Evolutionary conservation across 1,140 invertebrate genomes (phyloP), one percentile per base, ranked within the genome.

Genomic region (Drosophila varians): DNA sequence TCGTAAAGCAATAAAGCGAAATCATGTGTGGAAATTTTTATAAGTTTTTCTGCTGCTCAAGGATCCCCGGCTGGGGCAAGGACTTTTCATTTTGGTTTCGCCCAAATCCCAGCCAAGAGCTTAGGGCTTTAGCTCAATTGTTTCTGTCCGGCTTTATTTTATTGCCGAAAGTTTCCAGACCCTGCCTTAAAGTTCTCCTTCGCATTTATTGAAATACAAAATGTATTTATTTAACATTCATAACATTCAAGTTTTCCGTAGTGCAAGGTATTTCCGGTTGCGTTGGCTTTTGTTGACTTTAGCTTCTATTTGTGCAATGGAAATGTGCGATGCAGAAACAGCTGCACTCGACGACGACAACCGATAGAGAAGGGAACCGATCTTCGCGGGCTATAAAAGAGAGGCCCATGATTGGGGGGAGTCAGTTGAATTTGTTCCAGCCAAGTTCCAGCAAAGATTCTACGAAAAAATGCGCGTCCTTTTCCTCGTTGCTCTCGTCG

Each of bases 1-100:
- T 54, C 72, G 74, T 75, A 75, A 75, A 74, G 61, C 71, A 74
- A 75, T 75, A 75, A 75, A 75, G 62, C 62, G 62, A 74, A 75
- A 74, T 75, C 73, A 75, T 75, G 71, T 68, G 71, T 53, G 55
- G 73, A 75, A 56, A 75, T 74, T 75, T 69, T 75, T 68, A 74
- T 74, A 74, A 75, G 71, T 38, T 38, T 5, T 5, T 60, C 60
- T 38, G 66, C 43, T 72, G 36, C 71, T 18, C 28, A 28, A 31
- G 64, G 31, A 46, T 48, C 28, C 18, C 4, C 19, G 26, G 38
- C 1, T 46, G 42, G 52, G 64, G 19, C 21, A 46, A 16, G 25
- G 47, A 71, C 62, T 71, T 58, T 66, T 53, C 46, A 69, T 56
- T 73, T 38, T 61, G 26, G 28, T 26, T 31, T 40, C 26, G 40